Base-by-base conservation (phyloP, 2,888 invertebrate genomes). In the Synanthedon andrenaeformis region DNA sequence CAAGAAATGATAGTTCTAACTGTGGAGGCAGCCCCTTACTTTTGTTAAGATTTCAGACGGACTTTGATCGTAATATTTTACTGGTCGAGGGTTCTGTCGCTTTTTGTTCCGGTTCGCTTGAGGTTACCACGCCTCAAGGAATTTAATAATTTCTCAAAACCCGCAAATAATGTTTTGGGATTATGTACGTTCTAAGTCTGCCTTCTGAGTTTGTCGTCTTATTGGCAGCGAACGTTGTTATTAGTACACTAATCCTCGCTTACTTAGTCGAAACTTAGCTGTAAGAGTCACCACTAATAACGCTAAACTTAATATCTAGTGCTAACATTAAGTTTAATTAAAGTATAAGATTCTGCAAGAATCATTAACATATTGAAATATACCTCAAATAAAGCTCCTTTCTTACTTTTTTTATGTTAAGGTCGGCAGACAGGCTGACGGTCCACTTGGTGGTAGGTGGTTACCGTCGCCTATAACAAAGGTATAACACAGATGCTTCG, bases 31-130 rank as follows among this genome's bases (percentile, higher is more conserved):
- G 45, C 13, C 45, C 58, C 50, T 13, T 55, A 57, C 57, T 61
- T 70, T 70, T 68, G 66, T 69, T 67, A 67, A 45, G 60, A 49
- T 52, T 60, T 59, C 59, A 65, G 65, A 68, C 69, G 63, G 64
- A 61, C 64, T 72, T 72, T 69, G 71, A 71, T 73, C 69, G 67
- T 68, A 71, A 74, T 74, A 76, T 69, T 72, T 74, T 62, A 70
- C 65, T 65, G 62, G 62, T 58, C 57, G 51, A 45, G 53, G 59
- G 58, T 60, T 58, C 62, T 59, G 58, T 57, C 63, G 68, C 62
- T 70, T 74, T 76, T 72, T 70, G 70, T 69, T 72, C 63, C 66
- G 62, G 61, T 57, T 58, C 61, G 67, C 63, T 70, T 67, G 64
- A 65, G 67, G 65, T 65, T 63, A 55, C 65, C 58, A 67, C 68